Base-by-base conservation (phyloP, 53 echinoderm and acorn worm species). In the Echinometra lucunter region DNA sequence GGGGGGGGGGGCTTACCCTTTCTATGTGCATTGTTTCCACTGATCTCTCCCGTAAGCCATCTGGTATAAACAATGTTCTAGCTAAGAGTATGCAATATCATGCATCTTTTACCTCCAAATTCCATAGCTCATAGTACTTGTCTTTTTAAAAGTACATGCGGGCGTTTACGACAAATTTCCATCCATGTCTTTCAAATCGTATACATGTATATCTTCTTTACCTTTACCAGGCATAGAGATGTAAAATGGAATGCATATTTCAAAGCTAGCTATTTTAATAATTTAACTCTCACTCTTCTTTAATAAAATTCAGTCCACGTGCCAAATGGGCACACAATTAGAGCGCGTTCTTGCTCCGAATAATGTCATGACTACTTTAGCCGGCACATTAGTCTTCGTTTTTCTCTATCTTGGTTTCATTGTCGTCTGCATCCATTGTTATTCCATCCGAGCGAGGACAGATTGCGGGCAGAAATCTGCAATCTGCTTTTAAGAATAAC, bases 341-440 rank as follows among this genome's bases (percentile, higher is more conserved):
- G 42, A 78, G 78, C 19, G 78, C 78, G 42, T 23, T 78, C 42
- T 78, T 78, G 78, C 78, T 42, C 21, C 42, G 19, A 42, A 78
- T 72, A 78, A 19, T 35, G 21, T 13, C 28, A 34, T 32, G 28
- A n/a, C n/a, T n/a, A n/a, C n/a, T n/a, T 74, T 4, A 11, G 74
- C 37, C 35, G 74, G 74, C 15, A 66, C 56, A 56, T 56, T 56
- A 9, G 8, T n/a, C 56, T 13, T 56, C 56, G 8, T 56, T 9
- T 56, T 56, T 56, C 63, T 63, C 16, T 21, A 19, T 5, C 6
- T 40, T 21, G 42, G 38, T 40, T 35, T 78, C 78, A 35, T 6
- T 78, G 78, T 78, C 78, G 78, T 78, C 78, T 78, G 78, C 42
- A 78, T 78, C 23, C 78, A 78, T 78, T 78, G 78, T 78, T 78